These are phyloP conservation scores for Spatula clypeata DNA, from an alignment of 2,797 vertebrate genomes.

Conservation along the genomic window DNA sequence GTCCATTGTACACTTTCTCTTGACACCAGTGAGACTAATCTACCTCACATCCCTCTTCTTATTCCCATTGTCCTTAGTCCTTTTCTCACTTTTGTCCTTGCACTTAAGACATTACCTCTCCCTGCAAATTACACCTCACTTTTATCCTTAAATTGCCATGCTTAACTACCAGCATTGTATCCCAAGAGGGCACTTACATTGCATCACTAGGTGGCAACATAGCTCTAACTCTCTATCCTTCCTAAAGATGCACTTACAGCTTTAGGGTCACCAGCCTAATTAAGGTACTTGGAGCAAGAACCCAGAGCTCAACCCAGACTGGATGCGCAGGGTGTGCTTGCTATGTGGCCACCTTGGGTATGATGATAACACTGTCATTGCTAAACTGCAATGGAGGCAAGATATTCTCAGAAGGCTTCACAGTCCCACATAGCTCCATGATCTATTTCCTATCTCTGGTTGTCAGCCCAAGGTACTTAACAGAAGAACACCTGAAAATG, in stretches of 20 bases:
- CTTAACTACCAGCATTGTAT: not conserved
- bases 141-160: not conserved
- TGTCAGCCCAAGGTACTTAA: not conserved
- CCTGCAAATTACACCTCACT: not conserved
- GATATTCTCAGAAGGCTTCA: not conserved
- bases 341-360: rapidly evolving
- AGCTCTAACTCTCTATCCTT: not conserved
- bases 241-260: rapidly evolving
- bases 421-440: not conserved
- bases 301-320: not conserved
- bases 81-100: not conserved
- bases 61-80: not conserved
- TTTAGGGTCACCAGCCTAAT: not conserved
- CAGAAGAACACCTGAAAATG: not conserved
- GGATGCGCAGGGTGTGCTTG: not conserved
- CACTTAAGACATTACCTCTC: not conserved
- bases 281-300: not conserved
- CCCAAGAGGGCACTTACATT: not conserved
- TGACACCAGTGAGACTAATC: not conserved
- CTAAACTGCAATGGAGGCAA: rapidly evolving
- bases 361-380: rapidly evolving
- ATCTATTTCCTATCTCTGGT: not conserved
- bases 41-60: not conserved
- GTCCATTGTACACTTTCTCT: not conserved
- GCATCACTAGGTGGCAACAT: conserved; percentile 56